Conservation (phyloP, 1,140 invertebrate genomes). For the Solen grandis region DNA sequence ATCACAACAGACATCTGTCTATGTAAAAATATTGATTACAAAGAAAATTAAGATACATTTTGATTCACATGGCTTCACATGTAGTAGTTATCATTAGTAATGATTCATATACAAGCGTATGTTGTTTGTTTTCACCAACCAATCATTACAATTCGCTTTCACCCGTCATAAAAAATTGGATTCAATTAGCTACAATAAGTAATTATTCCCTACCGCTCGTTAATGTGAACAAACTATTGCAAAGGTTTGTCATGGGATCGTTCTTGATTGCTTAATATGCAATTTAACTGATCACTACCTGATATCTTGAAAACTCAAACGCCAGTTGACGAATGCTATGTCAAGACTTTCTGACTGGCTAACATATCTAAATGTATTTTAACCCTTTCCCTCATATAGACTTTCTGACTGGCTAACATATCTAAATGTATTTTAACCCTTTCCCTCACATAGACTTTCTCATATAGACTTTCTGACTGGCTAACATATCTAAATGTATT, state of each 20-base stretch:
- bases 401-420: too few species aligned
- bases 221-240: constrained; percentile 1
- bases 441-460: too few species aligned
- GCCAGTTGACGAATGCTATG: constrained; percentile 23
- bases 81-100: not conserved
- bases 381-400: not conserved
- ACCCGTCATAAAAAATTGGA: not conserved
- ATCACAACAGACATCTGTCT: not conserved
- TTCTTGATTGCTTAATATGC: constrained; percentile 9
- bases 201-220: not conserved
- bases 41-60: not conserved
- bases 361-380: constrained; percentile 11
- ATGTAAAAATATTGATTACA: not conserved
- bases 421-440: too few species aligned
- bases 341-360: constrained; percentile 4
- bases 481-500: too few species aligned
- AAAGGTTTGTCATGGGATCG: constrained; percentile 12
- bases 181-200: constrained; percentile 3
- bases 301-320: constrained; percentile 1
- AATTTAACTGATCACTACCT: constrained; percentile 1
- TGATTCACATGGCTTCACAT: not conserved
- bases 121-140: constrained; percentile 8
- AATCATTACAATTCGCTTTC: not conserved
- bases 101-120: constrained; percentile 11
- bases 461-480: too few species aligned